Evolutionary conservation across 2,113 vertebrate species (phyloP), one percentile per base, ranked within the genome.

Genomic region (Lethenteron camtschaticum): DNA sequence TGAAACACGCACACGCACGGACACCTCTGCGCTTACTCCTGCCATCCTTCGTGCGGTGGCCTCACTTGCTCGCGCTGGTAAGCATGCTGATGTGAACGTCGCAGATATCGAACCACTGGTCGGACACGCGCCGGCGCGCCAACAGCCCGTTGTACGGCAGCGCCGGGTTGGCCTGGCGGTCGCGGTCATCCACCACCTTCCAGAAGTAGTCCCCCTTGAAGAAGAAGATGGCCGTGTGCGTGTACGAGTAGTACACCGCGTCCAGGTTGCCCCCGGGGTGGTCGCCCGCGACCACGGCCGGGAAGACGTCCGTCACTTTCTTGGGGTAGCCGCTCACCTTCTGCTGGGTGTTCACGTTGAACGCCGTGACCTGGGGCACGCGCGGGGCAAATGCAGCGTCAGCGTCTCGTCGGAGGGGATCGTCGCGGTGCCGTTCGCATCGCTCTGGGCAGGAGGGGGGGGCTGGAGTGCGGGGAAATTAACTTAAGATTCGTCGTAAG

Each of bases 101-200:
- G 56, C 75, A 76, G 69, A 76, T 75, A 57, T 75, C 74, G 18
- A 71, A 73, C 75, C 75, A 76, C 56, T 63, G 71, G 4, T 73
- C 72, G 20, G 71, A 71, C 57, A 76, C 70, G n/a, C 72, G 73
- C 14, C 68, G 66, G 8, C 69, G 57, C 18, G 72, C 69, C 58
- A 72, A 71, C 12, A 76, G 68, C 58, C 74, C 74, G 16, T 71
- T 72, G 16, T 58, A 20, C 8, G 74, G 75, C 70, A 75, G 68
- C 3, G 69, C 70, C 1, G 74, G 14, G 12, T 73, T 73, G 60
- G 2, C 63, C 56, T 68, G 69, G 13, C 72, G 58, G 6, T 76
- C 71, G 57, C 18, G 56, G 11, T 75, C 71, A 13, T 68, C 72
- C 9, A 74, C 75, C 71, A 75, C 69, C 69, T 71, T 76, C 75